A percentile compares a stretch with the other conserved stretches of the same genome.
phyloP scores from a whole-genome alignment of 2,888 invertebrate species.

The Scaptomyza cyrtandrae region DNA sequence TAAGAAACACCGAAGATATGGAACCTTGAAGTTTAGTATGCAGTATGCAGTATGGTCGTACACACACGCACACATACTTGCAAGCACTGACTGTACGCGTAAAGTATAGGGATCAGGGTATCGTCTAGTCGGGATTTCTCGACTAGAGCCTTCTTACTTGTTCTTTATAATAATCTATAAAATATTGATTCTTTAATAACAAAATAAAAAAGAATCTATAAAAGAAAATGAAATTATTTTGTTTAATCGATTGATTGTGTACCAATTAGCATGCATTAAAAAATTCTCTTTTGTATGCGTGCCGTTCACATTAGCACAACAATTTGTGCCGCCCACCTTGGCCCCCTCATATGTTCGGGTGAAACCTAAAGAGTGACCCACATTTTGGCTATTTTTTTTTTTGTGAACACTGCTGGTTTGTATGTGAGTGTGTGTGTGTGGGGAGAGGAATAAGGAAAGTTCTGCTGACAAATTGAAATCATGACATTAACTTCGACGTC shows the following conservation, averaged over 20 bases:
- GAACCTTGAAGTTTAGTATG: too few relatives aligned
- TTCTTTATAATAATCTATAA: neutral
- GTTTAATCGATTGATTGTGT: conserved; percentile 48
- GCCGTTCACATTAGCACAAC: conserved; percentile 42
- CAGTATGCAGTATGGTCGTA: too few relatives aligned
- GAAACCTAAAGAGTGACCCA: conserved; percentile 47
- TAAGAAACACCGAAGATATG: too few relatives aligned
- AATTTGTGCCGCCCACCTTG: conserved; percentile 3
- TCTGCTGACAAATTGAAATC: conserved; percentile 67
- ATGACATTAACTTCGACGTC: conserved; percentile 62
- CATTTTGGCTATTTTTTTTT: conserved; percentile 31
- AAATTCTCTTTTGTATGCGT: conserved; percentile 42
- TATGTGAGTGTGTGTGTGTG: neutral
- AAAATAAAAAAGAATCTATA: conserved; percentile 10
- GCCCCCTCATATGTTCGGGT: conserved; percentile 14
- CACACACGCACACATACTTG: too few relatives aligned
- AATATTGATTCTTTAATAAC: neutral
- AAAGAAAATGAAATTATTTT: conserved; percentile 60
- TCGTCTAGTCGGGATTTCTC: too few relatives aligned
- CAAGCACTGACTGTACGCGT: too few relatives aligned
- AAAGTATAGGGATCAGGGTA: too few relatives aligned
- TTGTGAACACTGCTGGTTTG: too few relatives aligned
- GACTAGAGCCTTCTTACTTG: too few relatives aligned
- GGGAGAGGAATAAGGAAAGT: conserved; percentile 2
- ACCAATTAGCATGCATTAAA: conserved; percentile 59